phyloP scores from a whole-genome alignment of 2,888 invertebrate species.

The Ganaspis brasiliensis region DNA sequence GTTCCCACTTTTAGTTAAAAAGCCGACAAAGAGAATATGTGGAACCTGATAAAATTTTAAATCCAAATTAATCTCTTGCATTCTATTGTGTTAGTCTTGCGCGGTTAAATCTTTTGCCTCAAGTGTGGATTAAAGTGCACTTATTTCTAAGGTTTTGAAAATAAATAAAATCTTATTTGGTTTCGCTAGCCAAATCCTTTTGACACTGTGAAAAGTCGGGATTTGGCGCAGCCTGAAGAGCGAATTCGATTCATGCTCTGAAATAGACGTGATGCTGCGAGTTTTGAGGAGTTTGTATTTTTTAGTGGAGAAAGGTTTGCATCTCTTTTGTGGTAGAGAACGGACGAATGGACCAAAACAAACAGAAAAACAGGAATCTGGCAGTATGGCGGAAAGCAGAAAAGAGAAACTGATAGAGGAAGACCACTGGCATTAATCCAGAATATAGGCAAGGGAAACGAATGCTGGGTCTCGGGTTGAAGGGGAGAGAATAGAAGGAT shows the following conservation, averaged over 20 bases:
- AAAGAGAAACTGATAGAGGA: conserved; percentile 47
- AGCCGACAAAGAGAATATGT: too few relatives aligned
- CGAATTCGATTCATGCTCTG: conserved; percentile 18
- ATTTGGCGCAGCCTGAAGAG: neutral
- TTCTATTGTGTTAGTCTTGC: too few relatives aligned
- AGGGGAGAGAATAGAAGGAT: conserved; percentile 65
- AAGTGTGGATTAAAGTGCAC: neutral
- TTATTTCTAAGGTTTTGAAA: conserved; percentile 10
- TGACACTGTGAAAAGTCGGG: neutral
- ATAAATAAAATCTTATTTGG: conserved; percentile 32
- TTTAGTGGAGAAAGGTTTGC: neutral
- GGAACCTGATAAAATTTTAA: too few relatives aligned
- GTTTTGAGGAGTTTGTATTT: conserved; percentile 24
- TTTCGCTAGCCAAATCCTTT: neutral
- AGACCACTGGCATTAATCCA: conserved; percentile 75
- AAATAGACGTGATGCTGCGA: conserved; percentile 6
- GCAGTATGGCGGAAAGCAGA: conserved; percentile 7
- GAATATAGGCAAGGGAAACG: conserved; percentile 63
- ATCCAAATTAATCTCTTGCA: neutral
- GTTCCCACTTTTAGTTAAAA: too few relatives aligned
- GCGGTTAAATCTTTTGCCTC: neutral
- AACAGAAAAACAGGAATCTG: conserved; percentile 25
- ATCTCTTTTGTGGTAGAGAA: conserved; percentile 27
- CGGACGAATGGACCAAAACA: conserved; percentile 9
- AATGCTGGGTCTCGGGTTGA: conserved; percentile 53